Evolutionary conservation across 2,113 vertebrate genomes (phyloP), one percentile per base, ranked within the genome.

Genomic region (Glaucidium brasilianum): DNA sequence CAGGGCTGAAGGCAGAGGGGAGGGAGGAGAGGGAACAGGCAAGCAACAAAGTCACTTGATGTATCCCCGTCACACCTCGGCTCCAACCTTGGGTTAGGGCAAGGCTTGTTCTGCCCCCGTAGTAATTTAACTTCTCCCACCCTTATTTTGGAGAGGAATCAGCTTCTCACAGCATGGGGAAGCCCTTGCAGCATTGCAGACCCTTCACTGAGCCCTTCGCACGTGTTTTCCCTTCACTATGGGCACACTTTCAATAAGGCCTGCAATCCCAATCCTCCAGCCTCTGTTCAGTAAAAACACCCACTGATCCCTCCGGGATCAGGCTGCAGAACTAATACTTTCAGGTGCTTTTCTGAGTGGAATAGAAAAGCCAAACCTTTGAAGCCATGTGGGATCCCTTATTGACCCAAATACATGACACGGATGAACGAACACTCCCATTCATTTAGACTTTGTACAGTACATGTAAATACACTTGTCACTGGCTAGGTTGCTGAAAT

Each of bases 391-490:
- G 60, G 66, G 82, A 81, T 66, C 85, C 78, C 47, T 82, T 78
- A 88, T 37, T 91, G 86, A 92, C 88, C 91, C 86, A 91, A 91
- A 94, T 87, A 66, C 73, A 77, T 30, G 55, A 86, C 55, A 84
- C 4, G 8, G 84, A 84, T 84, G 73, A 94, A 67, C 35, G 77
- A 92, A 74, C 45, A 58, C 6, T 52, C 22, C 30, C 45, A 56
- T 94, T 94, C n/a, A 66, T 87, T 94, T 89, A 84, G 60, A 47
- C 17, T 71, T 91, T 77, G 53, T 45, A 49, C 21, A 27, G 27
- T 39, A 80, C 59, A 58, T 37, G 37, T 85, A 92, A 96, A 95
- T 73, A 69, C 41, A 68, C 41, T 43, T 77, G 87, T 73, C 50
- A 34, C 59, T 60, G 59, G n/a, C 50, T 73, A 49, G 10, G 55